These are phyloP conservation scores for Anas bernieri DNA, from an alignment of 2,797 vertebrate species.

Conservation along the genomic window DNA sequence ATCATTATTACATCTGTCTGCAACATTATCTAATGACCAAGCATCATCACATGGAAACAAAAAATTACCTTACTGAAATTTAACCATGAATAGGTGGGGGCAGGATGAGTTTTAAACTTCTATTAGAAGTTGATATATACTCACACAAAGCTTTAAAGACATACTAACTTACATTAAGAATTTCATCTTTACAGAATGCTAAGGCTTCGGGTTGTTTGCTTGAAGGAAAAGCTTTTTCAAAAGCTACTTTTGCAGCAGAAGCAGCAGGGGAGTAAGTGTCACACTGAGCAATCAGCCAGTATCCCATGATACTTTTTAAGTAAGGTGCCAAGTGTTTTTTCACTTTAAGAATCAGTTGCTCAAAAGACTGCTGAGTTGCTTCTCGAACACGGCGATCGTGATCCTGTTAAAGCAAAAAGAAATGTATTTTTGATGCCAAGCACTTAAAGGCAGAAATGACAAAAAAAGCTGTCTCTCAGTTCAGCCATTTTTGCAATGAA, in stretches of 20 bases:
- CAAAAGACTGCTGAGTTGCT: slow-evolving; percentile 94
- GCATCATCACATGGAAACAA: background rate
- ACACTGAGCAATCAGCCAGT: slow-evolving; percentile 96
- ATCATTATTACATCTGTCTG: background rate
- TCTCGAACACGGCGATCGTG: slow-evolving; percentile 95
- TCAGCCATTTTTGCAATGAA: background rate
- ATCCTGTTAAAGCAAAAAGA: slow-evolving; percentile 81
- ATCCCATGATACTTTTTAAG: slow-evolving; percentile 95
- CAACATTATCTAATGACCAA: background rate
- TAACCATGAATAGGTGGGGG: background rate
- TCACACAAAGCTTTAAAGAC: background rate
- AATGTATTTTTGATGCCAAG: background rate
- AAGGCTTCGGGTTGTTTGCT: slow-evolving; percentile 94
- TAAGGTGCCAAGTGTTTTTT: slow-evolving; percentile 94
- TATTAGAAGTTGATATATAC: background rate
- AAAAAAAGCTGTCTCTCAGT: background rate
- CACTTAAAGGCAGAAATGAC: background rate
- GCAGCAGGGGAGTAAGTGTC: slow-evolving; percentile 93
- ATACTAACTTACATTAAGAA: slow-evolving; percentile 86
- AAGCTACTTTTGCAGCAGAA: slow-evolving; percentile 89
- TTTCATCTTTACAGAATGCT: slow-evolving; percentile 95
- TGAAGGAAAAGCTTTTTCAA: slow-evolving; percentile 92
- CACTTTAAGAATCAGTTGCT: slow-evolving; percentile 95
- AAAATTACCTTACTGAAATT: background rate
- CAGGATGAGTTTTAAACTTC: background rate